phyloP scores from a whole-genome alignment of 92 coral and sea anemone genomes.

The Meandrina meandrites region DNA sequence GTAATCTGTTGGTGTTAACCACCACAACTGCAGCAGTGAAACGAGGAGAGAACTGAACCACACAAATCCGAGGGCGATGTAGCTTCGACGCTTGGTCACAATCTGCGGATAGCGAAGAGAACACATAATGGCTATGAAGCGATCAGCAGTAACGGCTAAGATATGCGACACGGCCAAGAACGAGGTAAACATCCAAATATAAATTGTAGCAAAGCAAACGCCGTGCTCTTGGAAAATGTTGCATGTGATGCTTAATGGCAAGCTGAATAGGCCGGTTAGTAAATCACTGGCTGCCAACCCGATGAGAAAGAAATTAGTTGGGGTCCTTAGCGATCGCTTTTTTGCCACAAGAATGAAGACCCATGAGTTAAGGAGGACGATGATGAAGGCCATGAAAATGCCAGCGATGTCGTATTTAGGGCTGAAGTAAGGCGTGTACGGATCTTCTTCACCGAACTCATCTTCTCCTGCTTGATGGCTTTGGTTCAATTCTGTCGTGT shows the following conservation, averaged over 20 bases:
- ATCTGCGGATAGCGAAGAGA: conserved; percentile 52
- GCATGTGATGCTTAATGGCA: conserved; percentile 58
- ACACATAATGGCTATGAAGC: conserved; percentile 55
- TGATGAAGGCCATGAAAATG: conserved; percentile 45
- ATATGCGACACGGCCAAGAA: conserved; percentile 64
- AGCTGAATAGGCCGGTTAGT: conserved; percentile 53
- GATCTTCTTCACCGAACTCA: conserved; percentile 14
- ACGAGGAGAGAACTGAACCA: conserved; percentile 48
- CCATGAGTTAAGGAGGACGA: conserved; percentile 44
- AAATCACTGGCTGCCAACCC: conserved; percentile 65
- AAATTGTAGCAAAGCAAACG: conserved; percentile 48
- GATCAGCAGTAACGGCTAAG: conserved; percentile 61
- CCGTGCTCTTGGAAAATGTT: conserved; percentile 43
- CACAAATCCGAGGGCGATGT: conserved; percentile 22
- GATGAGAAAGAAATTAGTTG: conserved; percentile 49
- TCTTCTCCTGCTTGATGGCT: not conserved
- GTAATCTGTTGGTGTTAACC: conserved; percentile 39
- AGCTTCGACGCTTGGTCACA: conserved; percentile 52
- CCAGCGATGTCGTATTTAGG: conserved; percentile 31
- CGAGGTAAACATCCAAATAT: conserved; percentile 59
- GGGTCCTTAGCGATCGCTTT: conserved; percentile 52
- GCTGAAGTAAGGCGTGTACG: conserved; percentile 27
- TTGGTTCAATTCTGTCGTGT: not conserved
- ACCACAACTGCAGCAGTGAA: conserved; percentile 57
- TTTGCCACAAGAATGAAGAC: conserved; percentile 45